phyloP scores from a whole-genome alignment of 2,797 vertebrate species.

The Channallabes apus region DNA sequence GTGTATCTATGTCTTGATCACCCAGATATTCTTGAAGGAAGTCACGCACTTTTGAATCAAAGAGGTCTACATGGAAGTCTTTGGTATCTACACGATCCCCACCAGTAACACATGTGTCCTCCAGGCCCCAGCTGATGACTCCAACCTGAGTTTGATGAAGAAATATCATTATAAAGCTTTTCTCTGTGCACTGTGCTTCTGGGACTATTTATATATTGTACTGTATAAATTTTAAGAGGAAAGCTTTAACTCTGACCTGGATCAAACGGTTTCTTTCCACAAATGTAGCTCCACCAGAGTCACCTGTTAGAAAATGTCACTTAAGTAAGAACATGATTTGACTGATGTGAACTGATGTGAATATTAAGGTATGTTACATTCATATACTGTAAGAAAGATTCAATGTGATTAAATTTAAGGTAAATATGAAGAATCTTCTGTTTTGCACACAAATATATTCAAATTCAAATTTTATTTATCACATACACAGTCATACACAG shows the following conservation, averaged over 20 bases:
- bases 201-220: too few species aligned
- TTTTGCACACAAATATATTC: background rate
- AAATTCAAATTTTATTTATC: too few species aligned
- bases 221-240: background rate
- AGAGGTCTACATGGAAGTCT: constrained; percentile 60
- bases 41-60: constrained; percentile 44
- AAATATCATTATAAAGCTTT: background rate
- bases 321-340: too few species aligned
- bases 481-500: too few species aligned
- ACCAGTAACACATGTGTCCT: background rate
- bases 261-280: constrained; percentile 48
- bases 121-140: constrained; percentile 57
- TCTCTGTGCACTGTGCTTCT: too few species aligned
- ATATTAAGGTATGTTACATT: background rate
- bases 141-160: constrained; percentile 52
- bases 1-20: constrained; percentile 6
- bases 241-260: constrained; percentile 52
- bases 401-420: background rate
- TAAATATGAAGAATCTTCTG: background rate
- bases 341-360: too few species aligned
- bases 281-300: constrained; percentile 57
- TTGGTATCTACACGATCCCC: background rate
- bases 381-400: background rate
- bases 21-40: constrained; percentile 48
- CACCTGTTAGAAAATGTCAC: constrained; percentile 51